Evolutionary conservation across 35 echinoderm and acorn worm species (phyloP).

Genomic region (Anneissia japonica): DNA sequence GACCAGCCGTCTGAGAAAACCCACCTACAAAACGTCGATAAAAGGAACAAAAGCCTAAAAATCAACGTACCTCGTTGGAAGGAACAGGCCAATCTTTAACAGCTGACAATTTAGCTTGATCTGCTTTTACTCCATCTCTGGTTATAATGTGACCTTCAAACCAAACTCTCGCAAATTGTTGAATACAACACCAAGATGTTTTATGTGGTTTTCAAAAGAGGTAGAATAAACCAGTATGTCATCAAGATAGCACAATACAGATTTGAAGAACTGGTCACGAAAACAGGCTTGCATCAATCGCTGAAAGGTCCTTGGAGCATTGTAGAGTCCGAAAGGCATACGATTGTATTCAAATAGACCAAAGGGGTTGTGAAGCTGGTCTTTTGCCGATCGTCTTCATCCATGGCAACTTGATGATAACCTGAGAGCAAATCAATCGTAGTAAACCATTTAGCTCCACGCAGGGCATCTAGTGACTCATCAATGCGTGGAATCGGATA

Average conservation of each 20-base stretch:
- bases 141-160: conserved; percentile 3
- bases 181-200: background rate
- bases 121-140: background rate
- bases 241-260: conserved; percentile 8
- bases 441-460: conserved; percentile 17
- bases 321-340: conserved; percentile 16
- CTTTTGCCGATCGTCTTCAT: background rate
- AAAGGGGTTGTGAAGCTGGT: conserved; percentile 15
- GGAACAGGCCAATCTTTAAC: background rate
- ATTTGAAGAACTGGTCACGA: background rate
- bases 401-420: conserved; percentile 10
- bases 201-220: background rate
- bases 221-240: background rate
- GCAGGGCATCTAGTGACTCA: conserved; percentile 42
- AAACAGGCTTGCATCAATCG: conserved; percentile 27
- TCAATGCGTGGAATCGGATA: conserved; percentile 48
- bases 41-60: conserved; percentile 9
- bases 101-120: background rate
- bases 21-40: conserved; percentile 39
- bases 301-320: conserved; percentile 22
- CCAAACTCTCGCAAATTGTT: background rate
- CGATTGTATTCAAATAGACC: conserved; percentile 7
- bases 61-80: background rate
- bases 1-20: conserved; percentile 22
- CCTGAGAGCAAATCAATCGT: conserved; percentile 6